Conservation (phyloP, 2,888 invertebrate species). For the Quadroppia sp. region DNA sequence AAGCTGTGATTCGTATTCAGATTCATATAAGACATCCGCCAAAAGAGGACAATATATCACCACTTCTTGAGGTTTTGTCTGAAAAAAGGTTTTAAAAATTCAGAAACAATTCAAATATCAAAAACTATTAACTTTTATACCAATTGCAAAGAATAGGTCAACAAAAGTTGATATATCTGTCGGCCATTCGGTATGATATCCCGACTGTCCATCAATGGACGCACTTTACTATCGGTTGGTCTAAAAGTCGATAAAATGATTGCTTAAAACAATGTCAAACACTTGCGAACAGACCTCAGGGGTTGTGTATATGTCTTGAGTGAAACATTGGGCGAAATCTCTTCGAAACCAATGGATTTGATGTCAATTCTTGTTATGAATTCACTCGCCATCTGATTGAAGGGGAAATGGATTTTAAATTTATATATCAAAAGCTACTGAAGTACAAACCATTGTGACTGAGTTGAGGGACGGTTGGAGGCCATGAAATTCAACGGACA, state of each 20-base stretch:
- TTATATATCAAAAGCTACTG: too few species aligned
- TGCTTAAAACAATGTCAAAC: constrained; percentile 46
- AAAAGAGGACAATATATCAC: constrained; percentile 72
- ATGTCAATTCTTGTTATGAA: constrained; percentile 70
- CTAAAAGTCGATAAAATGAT: constrained; percentile 59
- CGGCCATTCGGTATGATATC: constrained; percentile 81
- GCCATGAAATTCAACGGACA: constrained; percentile 76
- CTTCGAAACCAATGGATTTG: constrained; percentile 67
- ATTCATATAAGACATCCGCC: constrained; percentile 86
- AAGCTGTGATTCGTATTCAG: constrained; percentile 90
- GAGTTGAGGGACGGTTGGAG: constrained; percentile 53
- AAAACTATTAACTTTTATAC: too few species aligned
- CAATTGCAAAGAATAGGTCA: constrained; percentile 80
- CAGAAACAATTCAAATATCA: too few species aligned
- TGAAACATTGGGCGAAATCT: constrained; percentile 68
- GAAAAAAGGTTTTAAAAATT: too few species aligned
- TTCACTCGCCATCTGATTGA: constrained; percentile 63
- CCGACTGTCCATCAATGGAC: constrained; percentile 65
- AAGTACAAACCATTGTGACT: constrained; percentile 24
- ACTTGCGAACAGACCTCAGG: constrained; percentile 44
- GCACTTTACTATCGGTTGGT: constrained; percentile 73
- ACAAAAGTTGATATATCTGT: constrained; percentile 83
- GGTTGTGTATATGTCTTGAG: constrained; percentile 68
- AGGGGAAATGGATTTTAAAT: too few species aligned
- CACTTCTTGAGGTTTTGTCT: constrained; percentile 72